A percentile compares a stretch with the other conserved stretches of the same genome.
phyloP scores from a whole-genome alignment of 2,113 vertebrate species.

The Struthio camelus region DNA sequence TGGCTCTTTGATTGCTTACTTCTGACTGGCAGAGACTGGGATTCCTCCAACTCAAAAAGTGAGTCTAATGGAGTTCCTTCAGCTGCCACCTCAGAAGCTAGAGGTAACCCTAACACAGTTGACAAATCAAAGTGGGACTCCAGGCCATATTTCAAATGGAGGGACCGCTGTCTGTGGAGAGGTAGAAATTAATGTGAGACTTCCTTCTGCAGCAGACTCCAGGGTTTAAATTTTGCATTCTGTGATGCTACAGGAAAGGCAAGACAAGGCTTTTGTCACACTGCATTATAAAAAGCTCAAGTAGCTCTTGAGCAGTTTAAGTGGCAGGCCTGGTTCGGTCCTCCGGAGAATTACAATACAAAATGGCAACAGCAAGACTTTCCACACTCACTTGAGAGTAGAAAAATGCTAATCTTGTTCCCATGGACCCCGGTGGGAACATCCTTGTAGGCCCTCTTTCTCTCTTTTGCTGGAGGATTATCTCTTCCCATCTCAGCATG shows the following conservation, averaged over 20 bases:
- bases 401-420: background rate
- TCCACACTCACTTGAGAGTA: background rate
- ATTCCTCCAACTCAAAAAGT: background rate
- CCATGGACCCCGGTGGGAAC: background rate
- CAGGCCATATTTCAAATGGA: background rate
- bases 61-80: background rate
- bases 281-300: background rate
- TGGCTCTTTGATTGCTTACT: background rate
- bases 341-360: background rate
- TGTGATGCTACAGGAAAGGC: background rate
- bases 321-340: background rate
- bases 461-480: background rate
- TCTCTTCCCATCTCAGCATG: background rate
- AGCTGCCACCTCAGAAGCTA: background rate
- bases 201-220: background rate
- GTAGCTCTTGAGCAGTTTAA: background rate
- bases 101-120: background rate
- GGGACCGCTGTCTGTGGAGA: background rate
- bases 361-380: background rate
- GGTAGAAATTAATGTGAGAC: background rate
- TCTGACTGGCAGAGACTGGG: background rate
- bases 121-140: background rate
- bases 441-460: background rate
- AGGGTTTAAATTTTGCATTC: background rate
- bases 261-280: background rate